These are phyloP conservation scores for Pteromalus puparum DNA, from an alignment of 1,140 invertebrate species.

Conservation along the genomic window DNA sequence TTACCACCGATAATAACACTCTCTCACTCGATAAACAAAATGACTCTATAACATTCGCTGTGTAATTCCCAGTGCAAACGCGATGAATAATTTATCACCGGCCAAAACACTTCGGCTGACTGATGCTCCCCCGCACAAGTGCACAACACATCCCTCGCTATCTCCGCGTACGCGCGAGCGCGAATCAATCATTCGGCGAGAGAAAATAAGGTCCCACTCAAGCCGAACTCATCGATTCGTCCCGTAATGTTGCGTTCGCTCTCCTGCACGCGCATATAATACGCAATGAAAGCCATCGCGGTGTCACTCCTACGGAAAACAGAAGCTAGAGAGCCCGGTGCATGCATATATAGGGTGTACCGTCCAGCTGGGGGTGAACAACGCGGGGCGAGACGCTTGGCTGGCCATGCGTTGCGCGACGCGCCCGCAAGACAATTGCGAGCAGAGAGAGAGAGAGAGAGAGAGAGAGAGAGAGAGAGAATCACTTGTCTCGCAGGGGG, in stretches of 20 bases:
- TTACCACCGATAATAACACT: too few relatives aligned
- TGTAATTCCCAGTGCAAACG: too few relatives aligned
- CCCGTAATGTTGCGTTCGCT: neutral
- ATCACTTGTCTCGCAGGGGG: conserved; percentile 70
- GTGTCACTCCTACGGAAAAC: neutral
- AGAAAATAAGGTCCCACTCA: neutral
- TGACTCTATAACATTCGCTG: too few relatives aligned
- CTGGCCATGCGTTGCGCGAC: conserved; percentile 67
- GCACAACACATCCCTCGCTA: too few relatives aligned
- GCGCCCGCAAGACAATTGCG: conserved; percentile 69
- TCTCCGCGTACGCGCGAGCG: too few relatives aligned
- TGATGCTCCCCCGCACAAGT: too few relatives aligned
- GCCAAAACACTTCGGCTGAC: too few relatives aligned
- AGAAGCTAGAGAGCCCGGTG: neutral
- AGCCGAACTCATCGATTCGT: neutral
- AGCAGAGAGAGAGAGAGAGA: neutral
- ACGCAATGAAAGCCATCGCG: neutral
- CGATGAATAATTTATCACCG: too few relatives aligned
- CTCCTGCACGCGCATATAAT: neutral
- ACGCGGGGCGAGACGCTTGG: conserved; percentile 70
- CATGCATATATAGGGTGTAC: neutral
- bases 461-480: conserved; percentile 58
- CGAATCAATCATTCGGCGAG: neutral
- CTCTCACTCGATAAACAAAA: too few relatives aligned
- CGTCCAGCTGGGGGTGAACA: neutral